Evolutionary conservation across 1,140 invertebrate genomes (phyloP), one percentile per base, ranked within the genome.

Genomic region (Drosophila ercepeae): DNA sequence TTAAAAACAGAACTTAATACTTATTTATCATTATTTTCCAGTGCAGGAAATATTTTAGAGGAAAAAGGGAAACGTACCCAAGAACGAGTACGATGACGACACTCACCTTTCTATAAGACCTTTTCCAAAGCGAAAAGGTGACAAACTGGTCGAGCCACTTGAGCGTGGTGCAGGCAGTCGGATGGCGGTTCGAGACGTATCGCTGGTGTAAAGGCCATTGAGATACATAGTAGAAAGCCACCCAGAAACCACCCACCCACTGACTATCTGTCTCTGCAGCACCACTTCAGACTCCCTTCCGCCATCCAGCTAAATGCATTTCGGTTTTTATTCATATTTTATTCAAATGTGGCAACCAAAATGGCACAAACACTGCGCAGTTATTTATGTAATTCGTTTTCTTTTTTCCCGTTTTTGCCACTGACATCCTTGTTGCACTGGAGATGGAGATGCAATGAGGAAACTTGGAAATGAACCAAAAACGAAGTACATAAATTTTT

Each of bases 291-390:
- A 64, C 64, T 41, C 51, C 21, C 27, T 46, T 61, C 45, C 45
- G 42, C 60, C 60, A 42, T 54, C 67, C 67, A 68, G 67, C 81
- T 84, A 84, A 84, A 84, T 84, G 81, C 81, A 84, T 84, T 84
- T 84, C 76, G 63, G 76, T 76, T 84, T 81, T 84, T 84, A 84
- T 84, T 84, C 81, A 84, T 84, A 84, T 84, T 84, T 84, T 84
- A 84, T 84, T 84, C 76, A 84, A 84, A 84, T 84, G 81, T 84
- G 81, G 72, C 81, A 81, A 86, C 81, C 67, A 73, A 86, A 86
- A 86, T 86, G 76, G 81, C 81, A 84, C 82, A 84, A 86, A 84
- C 81, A 81, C 76, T 76, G 81, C 67, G 55, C 76, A 81, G 81
- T 81, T 84, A 84, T 84, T 81, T 84, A 86, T 84, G 72, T 73